Evolutionary conservation across 2,113 vertebrate species (phyloP).

Genomic region (Monopterus albus): DNA sequence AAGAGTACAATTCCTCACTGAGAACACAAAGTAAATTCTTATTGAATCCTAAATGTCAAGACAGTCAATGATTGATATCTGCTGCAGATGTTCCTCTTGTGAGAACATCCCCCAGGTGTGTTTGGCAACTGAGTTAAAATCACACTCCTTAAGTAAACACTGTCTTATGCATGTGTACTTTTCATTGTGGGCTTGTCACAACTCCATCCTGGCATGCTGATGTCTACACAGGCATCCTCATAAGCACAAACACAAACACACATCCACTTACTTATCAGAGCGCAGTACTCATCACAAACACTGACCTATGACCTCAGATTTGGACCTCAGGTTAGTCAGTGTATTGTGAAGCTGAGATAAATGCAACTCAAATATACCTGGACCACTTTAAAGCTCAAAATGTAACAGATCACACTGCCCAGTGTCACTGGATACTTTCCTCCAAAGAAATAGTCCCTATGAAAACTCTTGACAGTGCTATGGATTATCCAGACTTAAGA

Average conservation of each 20-base stretch:
- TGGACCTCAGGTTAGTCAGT: conserved; percentile 50
- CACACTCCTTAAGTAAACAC: conserved; percentile 49
- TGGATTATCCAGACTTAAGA: conserved; percentile 1
- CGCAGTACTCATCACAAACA: conserved; percentile 28
- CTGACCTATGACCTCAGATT: conserved; percentile 52
- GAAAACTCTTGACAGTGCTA: not conserved
- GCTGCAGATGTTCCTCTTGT: conserved; percentile 39
- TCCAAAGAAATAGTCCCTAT: not conserved
- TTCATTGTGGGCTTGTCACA: conserved; percentile 63
- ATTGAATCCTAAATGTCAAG: conserved; percentile 45
- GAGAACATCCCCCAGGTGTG: conserved; percentile 67
- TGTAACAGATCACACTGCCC: not conserved
- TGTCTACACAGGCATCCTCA: conserved; percentile 64
- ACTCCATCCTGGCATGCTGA: conserved; percentile 21
- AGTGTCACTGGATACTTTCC: not conserved
- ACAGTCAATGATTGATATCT: conserved; percentile 63
- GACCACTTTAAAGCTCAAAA: not conserved
- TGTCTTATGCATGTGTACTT: conserved; percentile 65
- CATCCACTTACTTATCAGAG: conserved; percentile 35
- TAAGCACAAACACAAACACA: conserved; percentile 67
- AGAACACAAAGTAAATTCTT: conserved; percentile 40
- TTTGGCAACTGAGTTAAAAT: conserved; percentile 59
- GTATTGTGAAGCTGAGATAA: conserved; percentile 19
- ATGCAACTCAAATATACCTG: conserved; percentile 14
- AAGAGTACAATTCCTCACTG: conserved; percentile 35